A percentile compares a stretch with the other conserved stretches of the same genome.
phyloP scores from a whole-genome alignment of 2,888 invertebrate species.

The Epinotia nisella region DNA sequence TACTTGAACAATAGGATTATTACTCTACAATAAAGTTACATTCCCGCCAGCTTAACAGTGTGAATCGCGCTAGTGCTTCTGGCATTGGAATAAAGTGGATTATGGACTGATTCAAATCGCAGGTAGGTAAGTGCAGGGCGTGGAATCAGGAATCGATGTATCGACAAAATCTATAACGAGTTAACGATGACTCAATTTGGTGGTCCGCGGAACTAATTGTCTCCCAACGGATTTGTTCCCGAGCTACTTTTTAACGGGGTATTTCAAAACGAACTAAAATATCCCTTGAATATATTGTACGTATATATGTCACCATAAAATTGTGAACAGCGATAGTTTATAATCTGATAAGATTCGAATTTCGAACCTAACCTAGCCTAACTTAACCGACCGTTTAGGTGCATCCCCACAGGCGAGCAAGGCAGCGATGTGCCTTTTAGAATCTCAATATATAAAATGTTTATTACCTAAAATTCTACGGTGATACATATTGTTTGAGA shows the following conservation, averaged over 20 bases:
- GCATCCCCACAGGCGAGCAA: too few species aligned
- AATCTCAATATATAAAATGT: too few species aligned
- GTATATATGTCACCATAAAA: too few species aligned
- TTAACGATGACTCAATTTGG: slow-evolving; percentile 37
- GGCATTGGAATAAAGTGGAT: not conserved
- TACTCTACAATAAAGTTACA: slow-evolving; percentile 21
- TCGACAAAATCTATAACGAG: slow-evolving; percentile 40
- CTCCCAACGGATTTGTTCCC: slow-evolving; percentile 28
- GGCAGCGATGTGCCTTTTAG: too few species aligned
- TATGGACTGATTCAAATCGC: not conserved
- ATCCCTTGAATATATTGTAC: not conserved
- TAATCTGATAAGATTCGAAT: too few species aligned
- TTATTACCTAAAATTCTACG: too few species aligned
- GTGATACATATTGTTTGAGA: too few species aligned
- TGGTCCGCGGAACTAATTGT: slow-evolving; percentile 26
- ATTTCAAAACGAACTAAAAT: not conserved
- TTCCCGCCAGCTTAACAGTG: not conserved
- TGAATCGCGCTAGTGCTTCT: not conserved
- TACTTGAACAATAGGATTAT: not conserved
- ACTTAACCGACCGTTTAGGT: too few species aligned
- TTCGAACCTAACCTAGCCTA: too few species aligned
- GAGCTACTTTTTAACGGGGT: slow-evolving; percentile 26
- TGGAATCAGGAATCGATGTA: slow-evolving; percentile 36
- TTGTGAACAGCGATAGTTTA: too few species aligned
- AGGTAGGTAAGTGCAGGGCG: not conserved